Base-by-base conservation (phyloP, 2,888 invertebrate species). In the Escarpia spicata region DNA sequence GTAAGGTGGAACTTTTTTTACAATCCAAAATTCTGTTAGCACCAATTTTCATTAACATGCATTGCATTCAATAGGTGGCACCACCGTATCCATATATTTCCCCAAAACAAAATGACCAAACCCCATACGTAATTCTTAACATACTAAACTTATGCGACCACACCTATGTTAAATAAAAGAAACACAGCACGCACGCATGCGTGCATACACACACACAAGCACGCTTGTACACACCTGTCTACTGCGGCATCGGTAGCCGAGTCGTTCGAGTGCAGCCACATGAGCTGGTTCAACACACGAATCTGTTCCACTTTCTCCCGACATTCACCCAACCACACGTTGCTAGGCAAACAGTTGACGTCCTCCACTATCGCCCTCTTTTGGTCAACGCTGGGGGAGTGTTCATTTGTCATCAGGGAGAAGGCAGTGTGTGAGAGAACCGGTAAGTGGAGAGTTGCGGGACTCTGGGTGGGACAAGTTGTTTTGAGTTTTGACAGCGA, bases 231-330 rank as follows among this genome's bases (percentile, higher is more conserved):
- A 26, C 19, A 75, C 75, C 75, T 75, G 75, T 75, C 19, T 1
- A 26, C 75, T 75, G 19, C 3, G 26, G 75, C 26, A 26, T 75
- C 75, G 2, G 26, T 75, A 2, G 75, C 3, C 31, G 91, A 75
- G 91, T 58, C 44, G 6, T 89, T 90, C 45, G 58, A 45, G 89
- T 93, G 92, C 19, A 44, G 31, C 93, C 93, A 93, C 60, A 93
- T 60, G 12, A 91, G 43, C 15, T 91, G 45, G 58, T 92, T 43
- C 52, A 93, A n/a, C 26, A 19, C 19, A 19, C 90, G 10, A 19
- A 93, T 90, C 91, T 93, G 93, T 3, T 91, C 89, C 37, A 93
- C 37, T 58, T 93, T 93, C 89, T 93, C 92, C 15, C 44, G 31
- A 58, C 90, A 58, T 58, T 92, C 45, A 6, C 93, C 93, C 45